These are phyloP conservation scores for Caerostris darwini DNA, from an alignment of 1,140 invertebrate genomes.

Conservation along the genomic window DNA sequence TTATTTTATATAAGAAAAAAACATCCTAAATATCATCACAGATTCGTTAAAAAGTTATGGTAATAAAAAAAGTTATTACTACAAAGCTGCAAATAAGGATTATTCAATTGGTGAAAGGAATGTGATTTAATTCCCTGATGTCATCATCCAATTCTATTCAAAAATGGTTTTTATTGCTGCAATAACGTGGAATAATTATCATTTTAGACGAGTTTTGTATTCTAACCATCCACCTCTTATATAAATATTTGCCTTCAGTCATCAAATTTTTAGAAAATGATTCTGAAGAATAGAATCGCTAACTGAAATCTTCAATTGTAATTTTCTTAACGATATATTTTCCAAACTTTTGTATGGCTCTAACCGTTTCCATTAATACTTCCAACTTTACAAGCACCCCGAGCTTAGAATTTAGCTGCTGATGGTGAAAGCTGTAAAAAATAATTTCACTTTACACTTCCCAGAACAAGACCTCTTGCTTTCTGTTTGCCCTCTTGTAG, in stretches of 20 bases:
- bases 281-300: background rate
- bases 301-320: background rate
- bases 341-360: background rate
- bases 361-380: background rate
- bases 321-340: background rate
- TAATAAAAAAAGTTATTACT: no score
- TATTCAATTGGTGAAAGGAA: no score
- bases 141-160: no score
- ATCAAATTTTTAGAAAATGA: background rate
- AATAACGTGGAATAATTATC: no score
- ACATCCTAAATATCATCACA: no score
- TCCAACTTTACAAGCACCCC: background rate
- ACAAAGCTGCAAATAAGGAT: no score
- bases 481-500: conserved; percentile 2
- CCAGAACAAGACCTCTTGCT: background rate
- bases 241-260: background rate
- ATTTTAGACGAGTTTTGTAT: no score
- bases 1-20: no score
- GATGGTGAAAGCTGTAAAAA: background rate
- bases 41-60: no score
- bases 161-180: no score
- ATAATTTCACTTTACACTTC: conserved; percentile 31
- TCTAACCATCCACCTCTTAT: no score
- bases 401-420: background rate
- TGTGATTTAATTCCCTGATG: no score